A percentile compares a stretch with the other conserved stretches of the same genome.
Evolutionary conservation across 2,888 invertebrate species (phyloP).

Genomic region (Embidobia sp.): DNA sequence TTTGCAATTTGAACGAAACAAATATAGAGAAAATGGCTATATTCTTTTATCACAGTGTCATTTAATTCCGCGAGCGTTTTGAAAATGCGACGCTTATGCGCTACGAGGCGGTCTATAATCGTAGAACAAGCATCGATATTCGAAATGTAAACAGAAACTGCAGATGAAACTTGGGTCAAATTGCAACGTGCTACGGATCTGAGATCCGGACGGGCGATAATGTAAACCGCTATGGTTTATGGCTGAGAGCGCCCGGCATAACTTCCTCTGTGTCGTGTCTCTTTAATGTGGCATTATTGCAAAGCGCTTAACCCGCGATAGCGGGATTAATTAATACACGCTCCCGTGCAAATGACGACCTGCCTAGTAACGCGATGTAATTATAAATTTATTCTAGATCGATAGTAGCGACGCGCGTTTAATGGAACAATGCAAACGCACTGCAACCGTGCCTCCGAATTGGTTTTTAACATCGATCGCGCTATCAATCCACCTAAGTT

Average conservation of each 20-base stretch:
- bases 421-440: conserved; percentile 38
- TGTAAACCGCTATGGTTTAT: conserved; percentile 78
- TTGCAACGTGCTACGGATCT: conserved; percentile 76
- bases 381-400: conserved; percentile 61
- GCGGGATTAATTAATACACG: conserved; percentile 71
- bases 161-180: conserved; percentile 70
- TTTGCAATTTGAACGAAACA: not conserved
- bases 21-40: not conserved
- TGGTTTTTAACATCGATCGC: conserved; percentile 17
- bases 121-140: conserved; percentile 49
- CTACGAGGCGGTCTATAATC: conserved; percentile 13
- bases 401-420: conserved; percentile 39
- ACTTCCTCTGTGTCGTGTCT: conserved; percentile 66
- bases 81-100: conserved; percentile 11
- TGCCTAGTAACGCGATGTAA: conserved; percentile 60
- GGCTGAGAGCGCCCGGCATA: conserved; percentile 71
- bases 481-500: conserved; percentile 17
- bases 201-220: conserved; percentile 77
- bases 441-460: conserved; percentile 28
- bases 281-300: conserved; percentile 67
- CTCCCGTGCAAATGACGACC: conserved; percentile 68
- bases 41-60: conserved; percentile 2
- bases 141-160: conserved; percentile 51
- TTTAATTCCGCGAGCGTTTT: conserved; percentile 13
- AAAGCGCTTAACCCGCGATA: conserved; percentile 68